Evolutionary conservation across 2,888 invertebrate genomes (phyloP).

Genomic region (Drosophila mimetica): DNA sequence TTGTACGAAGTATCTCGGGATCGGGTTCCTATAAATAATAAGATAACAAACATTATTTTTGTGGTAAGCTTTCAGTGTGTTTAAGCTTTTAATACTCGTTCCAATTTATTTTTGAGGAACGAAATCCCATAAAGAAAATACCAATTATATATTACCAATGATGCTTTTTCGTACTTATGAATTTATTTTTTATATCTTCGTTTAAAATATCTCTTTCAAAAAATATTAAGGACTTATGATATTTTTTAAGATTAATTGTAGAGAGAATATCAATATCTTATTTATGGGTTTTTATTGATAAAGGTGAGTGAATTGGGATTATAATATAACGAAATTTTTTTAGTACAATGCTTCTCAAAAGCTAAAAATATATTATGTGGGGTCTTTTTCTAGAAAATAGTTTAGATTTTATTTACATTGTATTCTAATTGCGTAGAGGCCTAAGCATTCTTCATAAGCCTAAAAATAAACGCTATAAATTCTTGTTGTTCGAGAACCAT

Average conservation of each 20-base stretch:
- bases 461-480: constrained; percentile 20
- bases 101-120: not conserved
- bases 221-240: not conserved
- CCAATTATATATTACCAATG: too few species aligned
- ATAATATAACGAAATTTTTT: too few species aligned
- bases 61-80: not conserved
- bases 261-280: too few species aligned
- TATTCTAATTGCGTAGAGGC: not conserved
- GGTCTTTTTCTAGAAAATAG: constrained; percentile 5
- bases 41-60: not conserved
- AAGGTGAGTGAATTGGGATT: too few species aligned
- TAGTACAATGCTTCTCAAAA: not conserved
- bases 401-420: constrained; percentile 7
- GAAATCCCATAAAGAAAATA: too few species aligned
- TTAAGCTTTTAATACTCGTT: not conserved
- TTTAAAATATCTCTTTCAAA: not conserved
- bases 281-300: too few species aligned
- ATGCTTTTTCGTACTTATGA: too few species aligned
- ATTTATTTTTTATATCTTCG: not conserved
- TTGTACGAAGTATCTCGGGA: not conserved
- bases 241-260: too few species aligned
- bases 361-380: not conserved
- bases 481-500: not conserved
- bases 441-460: constrained; percentile 1
- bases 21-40: not conserved